Base-by-base conservation (phyloP, 2,888 invertebrate species). In the Taphrorychus bicolor region DNA sequence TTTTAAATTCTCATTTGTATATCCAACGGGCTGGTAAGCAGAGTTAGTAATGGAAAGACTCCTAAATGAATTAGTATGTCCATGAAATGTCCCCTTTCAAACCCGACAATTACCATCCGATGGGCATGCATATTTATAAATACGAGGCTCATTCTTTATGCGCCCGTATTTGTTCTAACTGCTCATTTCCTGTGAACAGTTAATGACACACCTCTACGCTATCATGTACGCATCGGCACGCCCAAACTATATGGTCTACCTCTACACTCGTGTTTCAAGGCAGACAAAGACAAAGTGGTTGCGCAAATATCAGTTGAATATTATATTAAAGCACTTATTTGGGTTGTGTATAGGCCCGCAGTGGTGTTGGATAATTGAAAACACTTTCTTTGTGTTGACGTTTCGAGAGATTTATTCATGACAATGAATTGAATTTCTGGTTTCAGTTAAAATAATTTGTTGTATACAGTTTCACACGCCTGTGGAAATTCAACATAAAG, bases 151-250 rank as follows among this genome's bases (percentile, higher is more conserved):
- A 32, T 61, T 42, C 61, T 61, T 61, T 53, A 53, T 61, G 42
- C 42, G 41, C 61, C 61, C 52, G 53, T 61, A 61, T 61, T 53
- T 53, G 45, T 61, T 61, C 52, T 61, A 53, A 61, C 53, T 41
- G 61, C 61, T 61, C 61, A 61, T 61, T 61, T 61, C 53, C 61
- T 52, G 61, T 53, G 16, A 42, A 53, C 41, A 21, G 61, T 52
- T 61, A 61, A 61, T 61, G 61, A 61, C 61, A 61, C 61, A 61
- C 61, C 61, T 61, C 53, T 61, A 59, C 40, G 51, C 59, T 58
- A 58, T 59, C 59, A 59, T 45, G 51, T 59, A 59, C 59, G 59
- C 59, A 59, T 59, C 51, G 59, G 49, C 59, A 59, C 59, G 59
- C 59, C 59, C 59, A 59, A 59, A 51, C 49, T 32, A 22, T 32